Base-by-base conservation (phyloP, 2,888 invertebrate species). In the Parthenolecanium corni region DNA sequence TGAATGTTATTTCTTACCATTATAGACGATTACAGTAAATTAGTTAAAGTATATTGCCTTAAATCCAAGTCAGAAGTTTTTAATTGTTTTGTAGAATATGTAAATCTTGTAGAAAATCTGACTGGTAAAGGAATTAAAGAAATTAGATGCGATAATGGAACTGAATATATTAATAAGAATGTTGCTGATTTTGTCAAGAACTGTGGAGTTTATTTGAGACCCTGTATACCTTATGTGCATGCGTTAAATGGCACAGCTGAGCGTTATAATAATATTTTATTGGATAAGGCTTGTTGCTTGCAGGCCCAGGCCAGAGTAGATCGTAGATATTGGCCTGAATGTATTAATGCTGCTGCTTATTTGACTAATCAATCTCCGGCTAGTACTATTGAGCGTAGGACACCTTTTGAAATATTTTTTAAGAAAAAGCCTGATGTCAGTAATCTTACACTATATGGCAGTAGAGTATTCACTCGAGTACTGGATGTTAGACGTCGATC, bases 361-460 rank as follows among this genome's bases (percentile, higher is more conserved):
- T 25, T 64, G 25, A 57, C 62, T n/a, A 67, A 66, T 31, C 42
- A 65, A 42, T 51, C 52, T 4, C 46, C 62, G n/a, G 52, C 63
- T 16, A 66, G 61, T 49, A 66, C 66, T 14, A 47, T 52, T 11
- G 65, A 68, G 65, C 61, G 23, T 66, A 69, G 66, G 68, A 68
- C 68, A 65, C 69, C 64, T 68, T 69, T 56, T 67, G 68, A 64
- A 69, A 70, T 67, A 52, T 68, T 63, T 68, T 68, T 66, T 68
- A 69, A 64, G 24, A 72, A 71, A 68, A 64, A 16, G 52, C 70
- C 56, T 53, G 69, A 21, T 69, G 70, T 67, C 68, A 68, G 9
- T n/a, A 68, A 21, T 68, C 64, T 36, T 69, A 69, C 67, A 69
- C 67, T 58, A 68, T 70, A 18, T 69, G 68, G 68, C 68, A 69